phyloP scores from a whole-genome alignment of 2,113 vertebrate genomes.

The Myotis lucifugus region DNA sequence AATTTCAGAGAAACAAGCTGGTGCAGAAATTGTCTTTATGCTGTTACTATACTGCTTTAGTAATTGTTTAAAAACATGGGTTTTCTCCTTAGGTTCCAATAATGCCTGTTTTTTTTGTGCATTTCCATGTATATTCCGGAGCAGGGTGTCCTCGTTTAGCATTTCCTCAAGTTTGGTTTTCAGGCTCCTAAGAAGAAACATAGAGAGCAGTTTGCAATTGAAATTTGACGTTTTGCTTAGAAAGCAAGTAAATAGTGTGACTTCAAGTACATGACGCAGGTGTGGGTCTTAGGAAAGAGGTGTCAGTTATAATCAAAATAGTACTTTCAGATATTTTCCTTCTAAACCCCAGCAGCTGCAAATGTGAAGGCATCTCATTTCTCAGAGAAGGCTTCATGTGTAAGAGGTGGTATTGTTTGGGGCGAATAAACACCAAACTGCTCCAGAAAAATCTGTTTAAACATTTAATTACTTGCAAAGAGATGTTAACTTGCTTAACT shows the following conservation, averaged over 20 bases:
- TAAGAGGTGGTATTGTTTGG: conserved; percentile 53
- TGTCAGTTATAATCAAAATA: conserved; percentile 41
- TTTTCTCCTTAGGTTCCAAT: conserved; percentile 74
- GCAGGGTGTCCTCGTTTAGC: conserved; percentile 25
- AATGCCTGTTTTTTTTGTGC: conserved; percentile 66
- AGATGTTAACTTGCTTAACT: conserved; percentile 58
- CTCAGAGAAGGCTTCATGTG: background rate
- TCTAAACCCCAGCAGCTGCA: conserved; percentile 56
- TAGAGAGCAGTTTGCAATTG: background rate
- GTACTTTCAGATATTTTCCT: background rate
- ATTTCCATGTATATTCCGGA: conserved; percentile 58
- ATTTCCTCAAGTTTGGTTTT: conserved; percentile 29
- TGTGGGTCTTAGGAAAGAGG: background rate
- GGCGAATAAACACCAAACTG: conserved; percentile 71
- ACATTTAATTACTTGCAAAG: conserved; percentile 56
- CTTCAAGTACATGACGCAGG: conserved; percentile 10
- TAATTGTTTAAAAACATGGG: conserved; percentile 87
- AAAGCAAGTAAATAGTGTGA: background rate
- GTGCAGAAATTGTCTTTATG: conserved; percentile 94
- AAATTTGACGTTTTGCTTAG: conserved; percentile 20
- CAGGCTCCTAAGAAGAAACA: conserved; percentile 40
- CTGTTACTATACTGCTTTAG: conserved; percentile 84
- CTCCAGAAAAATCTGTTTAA: conserved; percentile 69
- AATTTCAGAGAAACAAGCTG: conserved; percentile 91
- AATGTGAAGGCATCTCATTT: conserved; percentile 60